A percentile compares a stretch with the other conserved stretches of the same genome.
These are phyloP conservation scores for Leptoteleia sp. DNA, from an alignment of 1,140 invertebrate genomes.

Conservation along the genomic window DNA sequence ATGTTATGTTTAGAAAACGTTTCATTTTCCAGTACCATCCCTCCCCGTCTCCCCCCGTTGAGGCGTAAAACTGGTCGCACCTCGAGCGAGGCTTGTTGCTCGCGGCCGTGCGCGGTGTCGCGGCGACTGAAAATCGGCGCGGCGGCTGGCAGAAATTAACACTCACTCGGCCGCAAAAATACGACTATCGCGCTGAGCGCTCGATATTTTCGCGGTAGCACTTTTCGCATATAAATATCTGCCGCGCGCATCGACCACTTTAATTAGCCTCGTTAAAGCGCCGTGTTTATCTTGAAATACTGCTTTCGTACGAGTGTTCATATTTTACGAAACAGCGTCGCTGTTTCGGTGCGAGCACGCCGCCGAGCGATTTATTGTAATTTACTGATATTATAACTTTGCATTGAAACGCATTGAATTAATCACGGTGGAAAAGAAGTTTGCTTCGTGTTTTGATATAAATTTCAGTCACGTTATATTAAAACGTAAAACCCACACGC, in stretches of 20 bases:
- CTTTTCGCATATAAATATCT: slow-evolving; percentile 60
- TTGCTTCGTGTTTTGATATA: slow-evolving; percentile 37
- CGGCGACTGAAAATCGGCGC: neutral
- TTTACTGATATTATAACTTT: slow-evolving; percentile 59
- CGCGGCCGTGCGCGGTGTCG: slow-evolving; percentile 3
- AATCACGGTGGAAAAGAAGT: slow-evolving; percentile 39
- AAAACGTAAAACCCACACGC: slow-evolving; percentile 30
- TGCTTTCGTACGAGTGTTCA: slow-evolving; percentile 49
- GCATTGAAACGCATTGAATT: slow-evolving; percentile 52
- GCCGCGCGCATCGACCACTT: slow-evolving; percentile 48
- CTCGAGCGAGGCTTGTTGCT: neutral
- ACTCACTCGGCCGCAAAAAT: slow-evolving; percentile 39
- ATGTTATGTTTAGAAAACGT: too few relatives aligned
- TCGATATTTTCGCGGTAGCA: slow-evolving; percentile 38
- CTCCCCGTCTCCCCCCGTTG: too few relatives aligned
- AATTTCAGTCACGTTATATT: slow-evolving; percentile 47
- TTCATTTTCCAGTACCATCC: too few relatives aligned
- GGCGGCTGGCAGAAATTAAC: slow-evolving; percentile 19
- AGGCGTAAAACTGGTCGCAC: too few relatives aligned
- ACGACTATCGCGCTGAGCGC: slow-evolving; percentile 16
- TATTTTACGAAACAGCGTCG: slow-evolving; percentile 58
- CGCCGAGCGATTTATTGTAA: slow-evolving; percentile 58
- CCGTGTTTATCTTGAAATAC: slow-evolving; percentile 63
- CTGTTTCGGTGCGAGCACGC: slow-evolving; percentile 8
- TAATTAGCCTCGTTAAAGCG: slow-evolving; percentile 62